These are phyloP conservation scores for Centropus bengalensis DNA, from an alignment of 2,113 vertebrate genomes.

Conservation along the genomic window DNA sequence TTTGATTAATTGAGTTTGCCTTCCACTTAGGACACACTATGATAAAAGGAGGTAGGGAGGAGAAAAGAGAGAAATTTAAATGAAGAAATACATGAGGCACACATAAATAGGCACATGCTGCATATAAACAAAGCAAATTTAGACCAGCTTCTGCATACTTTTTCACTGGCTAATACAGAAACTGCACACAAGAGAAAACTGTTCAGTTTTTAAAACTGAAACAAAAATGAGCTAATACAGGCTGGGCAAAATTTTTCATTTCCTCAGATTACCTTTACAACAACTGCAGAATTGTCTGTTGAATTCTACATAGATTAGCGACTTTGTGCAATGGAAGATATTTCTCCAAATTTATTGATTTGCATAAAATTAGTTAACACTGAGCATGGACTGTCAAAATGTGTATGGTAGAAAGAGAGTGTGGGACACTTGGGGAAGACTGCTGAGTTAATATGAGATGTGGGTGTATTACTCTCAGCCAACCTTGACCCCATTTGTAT, in stretches of 20 bases:
- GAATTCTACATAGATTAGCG: slow-evolving; percentile 20
- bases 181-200: background rate
- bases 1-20: slow-evolving; percentile 58
- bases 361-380: slow-evolving; percentile 32
- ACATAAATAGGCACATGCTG: slow-evolving; percentile 39
- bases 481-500: background rate
- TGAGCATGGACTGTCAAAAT: slow-evolving; percentile 3
- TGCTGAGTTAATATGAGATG: background rate
- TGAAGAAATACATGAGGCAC: slow-evolving; percentile 16
- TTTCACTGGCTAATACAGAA: background rate
- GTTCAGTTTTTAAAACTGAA: background rate
- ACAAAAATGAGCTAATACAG: background rate
- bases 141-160: background rate
- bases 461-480: background rate
- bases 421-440: slow-evolving; percentile 10
- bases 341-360: slow-evolving; percentile 21
- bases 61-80: slow-evolving; percentile 44
- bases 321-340: background rate
- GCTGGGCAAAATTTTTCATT: slow-evolving; percentile 10
- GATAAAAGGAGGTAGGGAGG: slow-evolving; percentile 46
- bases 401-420: background rate
- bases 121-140: slow-evolving; percentile 46
- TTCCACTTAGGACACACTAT: slow-evolving; percentile 42
- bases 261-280: background rate
- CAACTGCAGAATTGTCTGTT: background rate